Evolutionary conservation across 2,113 vertebrate species (phyloP).

Genomic region (Perognathus longimembris): DNA sequence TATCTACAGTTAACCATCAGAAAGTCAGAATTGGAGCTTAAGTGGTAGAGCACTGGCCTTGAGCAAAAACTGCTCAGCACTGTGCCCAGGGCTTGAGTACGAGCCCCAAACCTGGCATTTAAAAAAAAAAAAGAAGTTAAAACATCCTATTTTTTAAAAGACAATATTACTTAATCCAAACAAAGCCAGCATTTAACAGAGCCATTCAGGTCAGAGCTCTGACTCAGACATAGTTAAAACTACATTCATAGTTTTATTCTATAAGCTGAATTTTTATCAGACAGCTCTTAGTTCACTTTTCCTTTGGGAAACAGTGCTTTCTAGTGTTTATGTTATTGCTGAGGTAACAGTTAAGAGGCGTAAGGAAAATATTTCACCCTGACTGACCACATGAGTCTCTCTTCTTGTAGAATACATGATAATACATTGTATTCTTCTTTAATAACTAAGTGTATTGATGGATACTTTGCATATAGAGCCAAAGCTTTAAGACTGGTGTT

Average conservation of each 20-base stretch:
- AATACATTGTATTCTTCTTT: not conserved
- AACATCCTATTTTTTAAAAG: constrained; percentile 11
- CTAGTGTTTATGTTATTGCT: not conserved
- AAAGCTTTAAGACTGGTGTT: not conserved
- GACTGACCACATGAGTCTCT: not conserved
- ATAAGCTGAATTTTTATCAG: not conserved
- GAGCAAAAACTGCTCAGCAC: no score
- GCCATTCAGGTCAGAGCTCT: not conserved
- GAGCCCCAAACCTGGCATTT: no score
- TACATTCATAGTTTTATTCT: not conserved
- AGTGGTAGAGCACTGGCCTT: no score
- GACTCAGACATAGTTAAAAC: not conserved
- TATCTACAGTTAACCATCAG: no score
- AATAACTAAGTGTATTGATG: not conserved
- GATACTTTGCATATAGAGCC: not conserved
- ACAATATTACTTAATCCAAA: no score
- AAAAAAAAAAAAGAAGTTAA: no score
- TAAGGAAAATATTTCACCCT: not conserved
- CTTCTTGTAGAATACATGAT: not conserved
- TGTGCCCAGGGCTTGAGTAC: no score
- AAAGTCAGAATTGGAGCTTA: no score
- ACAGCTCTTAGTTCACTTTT: not conserved
- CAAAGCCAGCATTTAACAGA: not conserved
- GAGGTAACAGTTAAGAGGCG: not conserved
- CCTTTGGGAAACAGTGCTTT: not conserved